Base-by-base conservation (phyloP, 2,113 vertebrate genomes). In the Grantiella picta region DNA sequence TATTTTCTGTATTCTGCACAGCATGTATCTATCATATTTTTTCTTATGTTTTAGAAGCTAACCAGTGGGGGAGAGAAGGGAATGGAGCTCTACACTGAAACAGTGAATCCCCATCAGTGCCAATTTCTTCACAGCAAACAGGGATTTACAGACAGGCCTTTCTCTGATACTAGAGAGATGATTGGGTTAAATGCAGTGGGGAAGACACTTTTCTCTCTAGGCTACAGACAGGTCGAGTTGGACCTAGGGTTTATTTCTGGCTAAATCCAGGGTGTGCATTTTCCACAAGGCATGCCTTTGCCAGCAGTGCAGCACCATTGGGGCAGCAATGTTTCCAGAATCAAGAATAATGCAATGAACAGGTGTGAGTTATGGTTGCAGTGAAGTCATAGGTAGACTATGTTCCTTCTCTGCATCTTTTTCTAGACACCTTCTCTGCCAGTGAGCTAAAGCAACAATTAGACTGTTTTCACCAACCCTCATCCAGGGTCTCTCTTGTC, bases 291-390 rank as follows among this genome's bases (percentile, higher is more conserved):
- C 29, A 49, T 44, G 20, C 15, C 22, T 60, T 75, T 84, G 53
- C 65, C 83, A 92, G 69, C 83, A 82, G 11, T 21, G 57, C 77
- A 83, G 77, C 44, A 75, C 16, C 0, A 0, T 73, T 73, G 57
- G 33, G 36, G 42, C 35, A 77, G 68, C 1, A 1, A 60, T 28
- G 22, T 12, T 71, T 73, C 54, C 61, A 31, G 40, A 84, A 63
- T 47, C 19, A 47, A 86, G 45, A 80, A 27, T 11, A 76, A 52
- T 15, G 21, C 29, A 47, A 7, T 3, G 5, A 91, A 54, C 8
- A 13, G 15, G 17, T 2, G 0, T 3, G 9, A 87, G 45, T 56
- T 70, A 83, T 1, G 2, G 12, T 20, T 3, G 0, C 27, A 38
- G 36, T 44, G 33, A 73, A 93, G 35, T 78, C 4, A 1, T 7